phyloP scores from a whole-genome alignment of 2,797 vertebrate genomes.

The Notolabrus celidotus region DNA sequence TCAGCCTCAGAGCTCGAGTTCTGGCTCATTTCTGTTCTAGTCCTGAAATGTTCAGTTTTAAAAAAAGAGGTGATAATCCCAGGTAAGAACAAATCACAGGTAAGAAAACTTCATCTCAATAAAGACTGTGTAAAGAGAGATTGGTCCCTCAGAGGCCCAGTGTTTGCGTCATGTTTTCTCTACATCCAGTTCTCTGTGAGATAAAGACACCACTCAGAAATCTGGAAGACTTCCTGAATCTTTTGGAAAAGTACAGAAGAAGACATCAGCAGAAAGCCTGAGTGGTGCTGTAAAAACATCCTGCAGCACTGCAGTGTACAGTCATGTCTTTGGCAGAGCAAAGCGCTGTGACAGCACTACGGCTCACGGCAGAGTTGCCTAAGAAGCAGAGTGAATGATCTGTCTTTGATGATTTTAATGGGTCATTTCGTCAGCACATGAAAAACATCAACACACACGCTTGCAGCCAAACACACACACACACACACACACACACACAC shows the following conservation, averaged over 20 bases:
- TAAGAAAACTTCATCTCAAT: too few relatives aligned
- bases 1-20: too few relatives aligned
- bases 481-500: slow-evolving; percentile 18
- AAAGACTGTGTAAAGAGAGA: too few relatives aligned
- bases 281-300: slow-evolving; percentile 43
- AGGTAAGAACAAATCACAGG: too few relatives aligned
- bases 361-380: slow-evolving; percentile 50
- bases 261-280: slow-evolving; percentile 48
- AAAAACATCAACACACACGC: slow-evolving; percentile 35
- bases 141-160: too few relatives aligned
- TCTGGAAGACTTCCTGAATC: slow-evolving; percentile 5
- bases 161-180: too few relatives aligned
- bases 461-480: slow-evolving; percentile 21
- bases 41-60: too few relatives aligned
- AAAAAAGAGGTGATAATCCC: too few relatives aligned
- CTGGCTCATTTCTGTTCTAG: too few relatives aligned
- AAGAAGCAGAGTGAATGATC: slow-evolving; percentile 44
- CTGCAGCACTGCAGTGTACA: slow-evolving; percentile 24
- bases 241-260: slow-evolving; percentile 55
- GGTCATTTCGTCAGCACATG: slow-evolving; percentile 38
- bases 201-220: slow-evolving; percentile 13
- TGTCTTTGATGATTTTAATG: slow-evolving; percentile 42
- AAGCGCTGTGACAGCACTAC: slow-evolving; percentile 63
- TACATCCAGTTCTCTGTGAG: background rate
- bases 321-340: slow-evolving; percentile 60